Evolutionary conservation across 2,113 vertebrate species (phyloP).

Genomic region (Lophura nycthemera): DNA sequence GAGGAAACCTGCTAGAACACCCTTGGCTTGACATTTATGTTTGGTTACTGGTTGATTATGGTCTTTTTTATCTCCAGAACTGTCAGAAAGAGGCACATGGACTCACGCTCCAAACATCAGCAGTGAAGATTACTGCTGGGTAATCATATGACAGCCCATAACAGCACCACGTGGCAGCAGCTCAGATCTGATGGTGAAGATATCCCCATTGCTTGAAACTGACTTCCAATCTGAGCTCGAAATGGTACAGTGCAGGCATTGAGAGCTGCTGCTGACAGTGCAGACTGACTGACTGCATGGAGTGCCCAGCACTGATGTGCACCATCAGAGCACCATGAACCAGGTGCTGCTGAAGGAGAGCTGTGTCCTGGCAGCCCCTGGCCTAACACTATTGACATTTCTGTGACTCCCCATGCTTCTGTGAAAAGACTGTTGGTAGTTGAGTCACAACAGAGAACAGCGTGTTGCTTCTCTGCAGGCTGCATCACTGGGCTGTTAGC

Average conservation of each 20-base stretch:
- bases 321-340: neutral
- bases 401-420: neutral
- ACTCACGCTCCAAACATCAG: neutral
- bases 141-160: neutral
- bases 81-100: neutral
- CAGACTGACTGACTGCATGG: accelerated
- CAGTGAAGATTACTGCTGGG: neutral
- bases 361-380: neutral
- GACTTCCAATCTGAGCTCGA: neutral
- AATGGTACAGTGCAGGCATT: neutral
- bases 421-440: neutral
- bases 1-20: constrained; percentile 57
- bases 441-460: neutral
- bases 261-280: neutral
- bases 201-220: neutral
- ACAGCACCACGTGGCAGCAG: neutral
- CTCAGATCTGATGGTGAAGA: neutral
- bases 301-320: neutral
- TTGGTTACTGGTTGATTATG: neutral
- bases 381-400: neutral
- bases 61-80: neutral
- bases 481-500: accelerated
- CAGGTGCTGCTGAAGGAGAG: accelerated
- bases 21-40: constrained; percentile 60
- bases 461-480: neutral